Evolutionary conservation across 1,140 invertebrate species (phyloP), one percentile per base, ranked within the genome.

Genomic region (Apocrypta bakeri): DNA sequence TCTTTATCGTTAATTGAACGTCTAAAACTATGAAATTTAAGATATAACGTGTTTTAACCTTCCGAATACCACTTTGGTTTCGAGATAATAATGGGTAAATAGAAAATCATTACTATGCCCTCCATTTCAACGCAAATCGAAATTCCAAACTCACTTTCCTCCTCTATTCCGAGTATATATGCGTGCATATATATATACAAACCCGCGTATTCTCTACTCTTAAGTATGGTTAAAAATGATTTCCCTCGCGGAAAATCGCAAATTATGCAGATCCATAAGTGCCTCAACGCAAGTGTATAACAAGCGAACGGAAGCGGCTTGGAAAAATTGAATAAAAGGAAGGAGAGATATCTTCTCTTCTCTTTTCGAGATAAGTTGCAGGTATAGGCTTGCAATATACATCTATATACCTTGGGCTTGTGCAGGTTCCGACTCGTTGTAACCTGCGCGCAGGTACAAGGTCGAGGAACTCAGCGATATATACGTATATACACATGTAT

Each of bases 391-490:
- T n/a, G 48, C 48, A 56, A 56, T 56, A 37, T 37, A 9, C 33
- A 37, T 37, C 33, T 37, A 37, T 37, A 37, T 37, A 37, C n/a
- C n/a, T n/a, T n/a, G n/a, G n/a, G 61, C 61, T 1, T 9, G n/a
- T 33, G 14, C 71, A 40, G 71, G 71, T 27, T 42, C 17, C 33
- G 40, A 73, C 71, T n/a, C 71, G 71, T 48, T 27, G 71, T n/a
- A 27, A 73, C 71, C 24, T 42, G 71, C 71, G 71, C 40, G 25
- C 64, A 25, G 33, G 9, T 37, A 25, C 69, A 73, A 73, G 71
- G 71, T 73, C 71, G 71, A 40, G 71, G 71, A 73, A 73, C 71
- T 40, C 37, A n/a, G 17, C 27, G 31, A 71, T n/a, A 27, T 11
- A 71, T 29, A 69, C 9, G 1, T 69, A n/a, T 37, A 37, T 71